Conservation (phyloP, 2,113 vertebrate genomes). For the Nerophis lumbriciformis region DNA sequence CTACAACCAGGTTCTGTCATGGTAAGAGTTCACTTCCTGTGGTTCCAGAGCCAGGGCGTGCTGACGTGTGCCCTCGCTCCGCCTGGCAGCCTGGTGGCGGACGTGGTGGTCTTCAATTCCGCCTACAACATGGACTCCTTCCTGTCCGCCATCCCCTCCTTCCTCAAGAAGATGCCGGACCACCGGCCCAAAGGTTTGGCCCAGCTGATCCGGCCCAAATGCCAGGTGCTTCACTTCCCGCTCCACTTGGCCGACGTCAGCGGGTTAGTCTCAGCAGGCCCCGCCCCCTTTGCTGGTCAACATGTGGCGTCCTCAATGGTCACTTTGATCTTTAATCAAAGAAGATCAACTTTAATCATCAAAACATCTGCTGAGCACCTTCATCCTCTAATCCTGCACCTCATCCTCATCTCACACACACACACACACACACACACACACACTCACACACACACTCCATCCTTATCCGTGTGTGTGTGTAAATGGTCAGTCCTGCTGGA, state of each 20-base stretch:
- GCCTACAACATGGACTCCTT: constrained; percentile 93
- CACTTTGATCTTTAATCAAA: constrained; percentile 8
- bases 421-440: not conserved
- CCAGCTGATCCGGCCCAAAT: constrained; percentile 83
- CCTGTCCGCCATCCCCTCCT: constrained; percentile 81
- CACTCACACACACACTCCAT: not conserved
- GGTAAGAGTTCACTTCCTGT: constrained; percentile 45
- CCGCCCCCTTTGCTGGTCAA: not conserved
- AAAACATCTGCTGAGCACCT: constrained; percentile 13
- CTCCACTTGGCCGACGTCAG: constrained; percentile 83
- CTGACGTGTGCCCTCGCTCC: not conserved
- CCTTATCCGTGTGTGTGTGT: not conserved
- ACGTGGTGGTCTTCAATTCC: constrained; percentile 84
- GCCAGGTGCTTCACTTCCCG: constrained; percentile 86
- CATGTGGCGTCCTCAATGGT: not conserved
- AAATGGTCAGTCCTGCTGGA: not conserved
- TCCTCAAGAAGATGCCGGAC: constrained; percentile 92
- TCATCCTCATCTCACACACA: not conserved
- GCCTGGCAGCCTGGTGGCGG: constrained; percentile 81
- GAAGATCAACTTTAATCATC: constrained; percentile 5
- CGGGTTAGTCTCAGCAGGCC: constrained; percentile 73
- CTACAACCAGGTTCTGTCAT: constrained; percentile 86
- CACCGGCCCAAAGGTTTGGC: constrained; percentile 85
- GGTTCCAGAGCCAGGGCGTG: no score
- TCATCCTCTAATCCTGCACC: constrained; percentile 8